Base-by-base conservation (phyloP, 2,113 vertebrate species). In the Uropsilus gracilis region DNA sequence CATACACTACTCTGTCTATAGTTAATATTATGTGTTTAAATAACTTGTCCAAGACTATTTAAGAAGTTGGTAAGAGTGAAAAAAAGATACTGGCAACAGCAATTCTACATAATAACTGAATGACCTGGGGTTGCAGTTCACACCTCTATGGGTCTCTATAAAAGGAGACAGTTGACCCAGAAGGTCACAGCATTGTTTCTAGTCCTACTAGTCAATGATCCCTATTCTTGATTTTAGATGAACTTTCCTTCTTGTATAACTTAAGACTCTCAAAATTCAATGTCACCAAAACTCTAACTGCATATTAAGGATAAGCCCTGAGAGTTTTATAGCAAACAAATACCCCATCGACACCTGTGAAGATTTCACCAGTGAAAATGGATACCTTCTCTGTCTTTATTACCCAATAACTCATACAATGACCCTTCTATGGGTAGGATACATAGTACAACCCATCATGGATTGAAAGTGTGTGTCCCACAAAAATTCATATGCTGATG, bases 21-120 rank as follows among this genome's bases (percentile, higher is more conserved):
- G 64, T 84, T 91, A 80, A 91, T 76, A 28, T 12, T 68, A 76
- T 55, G 22, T 89, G 13, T 89, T 96, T 89, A 94, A 93, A 85
- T 93, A 87, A 93, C 64, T 91, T 84, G 44, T 39, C 68, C 82
- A 59, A 94, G 39, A n/a, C 72, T 63, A 80, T 71, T 88, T 80
- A 55, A 86, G 20, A 88, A 48, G 34, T 88, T 73, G 57, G 28
- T 39, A 55, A 92, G 86, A 93, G 46, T 81, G 82, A 8, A 83
- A 92, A 95, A 88, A 32, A 14, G n/a, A 90, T 34, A 76, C 18
- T 32, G 53, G 11, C 18, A 8, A 30, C 9, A 34, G 50, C 53
- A 89, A 28, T 76, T 87, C 14, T 66, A 39, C 39, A 20, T 34
- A 11, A 39, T 14, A 80, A 32, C 37, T 32, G 37, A 71, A 9